Conservation (phyloP, 2,888 invertebrate genomes). For the Lacanobia wlatinum region DNA sequence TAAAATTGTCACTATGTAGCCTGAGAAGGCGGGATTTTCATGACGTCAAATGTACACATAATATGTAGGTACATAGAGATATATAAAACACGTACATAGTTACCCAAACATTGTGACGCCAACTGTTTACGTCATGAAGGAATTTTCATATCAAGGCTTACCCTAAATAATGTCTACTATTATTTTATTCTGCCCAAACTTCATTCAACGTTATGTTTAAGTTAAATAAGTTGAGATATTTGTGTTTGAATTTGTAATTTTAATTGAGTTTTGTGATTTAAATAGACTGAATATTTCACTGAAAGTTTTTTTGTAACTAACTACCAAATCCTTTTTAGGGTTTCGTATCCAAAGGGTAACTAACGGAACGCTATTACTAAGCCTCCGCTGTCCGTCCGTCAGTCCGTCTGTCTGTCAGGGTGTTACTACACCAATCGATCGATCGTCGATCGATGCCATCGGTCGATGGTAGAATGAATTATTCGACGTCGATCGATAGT, state of each 20-base stretch:
- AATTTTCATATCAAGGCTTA: slow-evolving; percentile 32
- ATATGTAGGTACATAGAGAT: slow-evolving; percentile 1
- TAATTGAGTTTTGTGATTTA: slow-evolving; percentile 35
- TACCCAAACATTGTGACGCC: slow-evolving; percentile 38
- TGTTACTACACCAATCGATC: no score
- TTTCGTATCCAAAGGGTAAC: no score
- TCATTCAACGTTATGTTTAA: slow-evolving; percentile 15
- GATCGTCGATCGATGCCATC: no score
- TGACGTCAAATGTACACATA: slow-evolving; percentile 42
- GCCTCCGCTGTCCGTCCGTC: no score
- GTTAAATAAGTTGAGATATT: slow-evolving; percentile 13
- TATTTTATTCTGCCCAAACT: slow-evolving; percentile 10
- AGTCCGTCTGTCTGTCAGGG: no score
- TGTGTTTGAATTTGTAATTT: slow-evolving; percentile 26
- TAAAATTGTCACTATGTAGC: slow-evolving; percentile 14
- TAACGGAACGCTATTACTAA: no score
- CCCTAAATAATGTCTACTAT: not conserved
- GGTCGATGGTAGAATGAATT: no score
- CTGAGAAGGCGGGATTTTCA: not conserved
- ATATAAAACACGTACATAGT: slow-evolving; percentile 25
- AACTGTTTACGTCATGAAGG: slow-evolving; percentile 26
- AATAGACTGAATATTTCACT: slow-evolving; percentile 8
- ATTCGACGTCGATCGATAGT: no score
- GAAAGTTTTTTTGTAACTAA: not conserved
- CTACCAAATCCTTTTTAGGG: not conserved